Conservation (phyloP, 2,113 vertebrate genomes). For the Epinephelus cyanopodus region DNA sequence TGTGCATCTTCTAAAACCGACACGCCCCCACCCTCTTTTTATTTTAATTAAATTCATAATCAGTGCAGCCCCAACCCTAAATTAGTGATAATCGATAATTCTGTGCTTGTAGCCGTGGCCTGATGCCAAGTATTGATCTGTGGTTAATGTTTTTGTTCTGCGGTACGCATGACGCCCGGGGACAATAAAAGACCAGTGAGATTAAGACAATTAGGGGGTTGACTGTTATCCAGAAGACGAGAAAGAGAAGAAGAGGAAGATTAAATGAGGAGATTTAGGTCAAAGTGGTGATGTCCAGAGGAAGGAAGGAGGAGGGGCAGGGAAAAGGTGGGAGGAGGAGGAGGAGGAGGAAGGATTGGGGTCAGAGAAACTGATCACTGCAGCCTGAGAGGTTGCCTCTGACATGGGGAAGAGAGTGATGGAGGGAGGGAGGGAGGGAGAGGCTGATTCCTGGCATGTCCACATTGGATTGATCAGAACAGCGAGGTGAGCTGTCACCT, state of each 20-base stretch:
- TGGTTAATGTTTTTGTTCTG: constrained; percentile 68
- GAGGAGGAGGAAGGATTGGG: constrained; percentile 66
- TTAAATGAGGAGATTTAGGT: constrained; percentile 85
- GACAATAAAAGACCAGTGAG: constrained; percentile 80
- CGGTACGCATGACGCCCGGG: constrained; percentile 10
- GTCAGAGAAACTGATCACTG: constrained; percentile 79
- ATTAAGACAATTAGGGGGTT: constrained; percentile 85
- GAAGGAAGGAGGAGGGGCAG: constrained; percentile 46
- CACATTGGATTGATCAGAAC: not conserved
- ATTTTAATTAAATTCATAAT: constrained; percentile 49
- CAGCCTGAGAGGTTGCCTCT: constrained; percentile 23
- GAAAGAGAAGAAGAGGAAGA: constrained; percentile 73
- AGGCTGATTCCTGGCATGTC: constrained; percentile 31
- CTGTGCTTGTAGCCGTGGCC: constrained; percentile 7
- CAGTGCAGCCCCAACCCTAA: constrained; percentile 11
- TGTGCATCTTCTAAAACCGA: not conserved
- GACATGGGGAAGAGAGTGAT: constrained; percentile 61
- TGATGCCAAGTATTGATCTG: constrained; percentile 72
- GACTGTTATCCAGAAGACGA: constrained; percentile 80
- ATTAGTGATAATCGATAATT: constrained; percentile 38
- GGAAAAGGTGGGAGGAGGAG: constrained; percentile 25
- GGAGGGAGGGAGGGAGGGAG: constrained; percentile 6
- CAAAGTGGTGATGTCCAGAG: constrained; percentile 75
- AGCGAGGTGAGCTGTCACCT: constrained; percentile 27
- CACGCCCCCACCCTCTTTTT: not conserved